Evolutionary conservation across 2,797 vertebrate genomes (phyloP).

Genomic region (Dallia pectoralis): DNA sequence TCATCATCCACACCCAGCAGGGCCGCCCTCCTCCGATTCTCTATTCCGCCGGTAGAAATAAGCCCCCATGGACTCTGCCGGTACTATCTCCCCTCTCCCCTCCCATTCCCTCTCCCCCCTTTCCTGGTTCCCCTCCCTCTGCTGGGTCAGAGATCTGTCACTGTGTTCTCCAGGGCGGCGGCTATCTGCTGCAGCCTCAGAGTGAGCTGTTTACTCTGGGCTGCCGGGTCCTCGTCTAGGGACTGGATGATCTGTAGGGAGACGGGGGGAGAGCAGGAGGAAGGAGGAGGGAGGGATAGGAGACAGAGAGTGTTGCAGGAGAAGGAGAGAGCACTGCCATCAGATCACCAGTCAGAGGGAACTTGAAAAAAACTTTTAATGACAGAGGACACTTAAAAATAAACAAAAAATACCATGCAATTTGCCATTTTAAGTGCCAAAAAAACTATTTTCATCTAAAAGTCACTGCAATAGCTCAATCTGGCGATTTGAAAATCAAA

Average conservation of each 20-base stretch:
- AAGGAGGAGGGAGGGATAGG: neutral
- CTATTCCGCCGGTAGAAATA: conserved; percentile 55
- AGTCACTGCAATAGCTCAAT: conserved; percentile 67
- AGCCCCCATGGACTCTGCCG: conserved; percentile 66
- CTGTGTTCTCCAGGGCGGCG: conserved; percentile 95
- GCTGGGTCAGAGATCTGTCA: conserved; percentile 91
- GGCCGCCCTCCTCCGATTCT: conserved; percentile 39
- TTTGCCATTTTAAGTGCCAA: conserved; percentile 74
- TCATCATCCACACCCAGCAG: conserved; percentile 13
- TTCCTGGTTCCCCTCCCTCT: conserved; percentile 14
- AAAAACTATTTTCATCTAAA: conserved; percentile 76
- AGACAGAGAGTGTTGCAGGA: conserved; percentile 25
- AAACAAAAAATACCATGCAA: conserved; percentile 73
- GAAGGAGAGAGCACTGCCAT: conserved; percentile 37
- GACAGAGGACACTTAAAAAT: conserved; percentile 57
- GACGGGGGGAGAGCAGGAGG: conserved; percentile 27
- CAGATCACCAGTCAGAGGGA: conserved; percentile 55
- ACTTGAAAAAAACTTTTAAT: conserved; percentile 64
- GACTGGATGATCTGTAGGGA: conserved; percentile 87
- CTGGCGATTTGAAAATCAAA: conserved; percentile 17
- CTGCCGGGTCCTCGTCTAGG: conserved; percentile 92
- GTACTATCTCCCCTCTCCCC: conserved; percentile 25
- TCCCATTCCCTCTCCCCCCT: conserved; percentile 8
- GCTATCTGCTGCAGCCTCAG: conserved; percentile 96
- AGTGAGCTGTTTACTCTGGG: conserved; percentile 98